These are phyloP conservation scores for Zeugodacus cucurbitae DNA, from an alignment of 1,140 invertebrate species.

Conservation along the genomic window DNA sequence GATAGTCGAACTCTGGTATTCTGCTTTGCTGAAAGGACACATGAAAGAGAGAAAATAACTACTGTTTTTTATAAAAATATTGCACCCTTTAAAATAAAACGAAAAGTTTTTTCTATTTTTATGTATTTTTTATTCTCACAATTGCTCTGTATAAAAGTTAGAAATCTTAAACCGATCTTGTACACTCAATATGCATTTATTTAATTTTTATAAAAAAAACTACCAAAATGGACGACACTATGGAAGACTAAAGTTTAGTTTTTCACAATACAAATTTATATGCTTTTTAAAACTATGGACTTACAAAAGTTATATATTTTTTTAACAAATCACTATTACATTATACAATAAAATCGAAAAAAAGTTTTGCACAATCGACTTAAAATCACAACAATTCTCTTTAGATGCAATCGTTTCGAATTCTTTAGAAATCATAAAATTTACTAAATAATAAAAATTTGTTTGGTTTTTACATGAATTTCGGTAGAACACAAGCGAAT, in stretches of 20 bases:
- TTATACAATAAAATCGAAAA: background rate
- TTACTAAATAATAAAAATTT: constrained; percentile 8
- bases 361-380: background rate
- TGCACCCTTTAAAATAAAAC: background rate
- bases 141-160: constrained; percentile 25
- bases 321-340: background rate
- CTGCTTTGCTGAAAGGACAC: too few species aligned
- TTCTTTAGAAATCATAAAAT: background rate
- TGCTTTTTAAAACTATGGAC: background rate
- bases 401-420: background rate
- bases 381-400: background rate
- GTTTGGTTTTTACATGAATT: background rate
- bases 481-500: background rate
- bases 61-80: too few species aligned
- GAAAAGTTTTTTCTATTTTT: background rate
- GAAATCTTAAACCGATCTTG: background rate
- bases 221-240: background rate
- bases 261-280: background rate
- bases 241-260: background rate
- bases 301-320: background rate
- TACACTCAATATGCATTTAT: background rate
- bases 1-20: too few species aligned
- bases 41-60: too few species aligned
- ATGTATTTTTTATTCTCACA: constrained; percentile 22
- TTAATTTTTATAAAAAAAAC: background rate